phyloP scores from a whole-genome alignment of 2,113 vertebrate species.

The Psittacula cyanocephala region DNA sequence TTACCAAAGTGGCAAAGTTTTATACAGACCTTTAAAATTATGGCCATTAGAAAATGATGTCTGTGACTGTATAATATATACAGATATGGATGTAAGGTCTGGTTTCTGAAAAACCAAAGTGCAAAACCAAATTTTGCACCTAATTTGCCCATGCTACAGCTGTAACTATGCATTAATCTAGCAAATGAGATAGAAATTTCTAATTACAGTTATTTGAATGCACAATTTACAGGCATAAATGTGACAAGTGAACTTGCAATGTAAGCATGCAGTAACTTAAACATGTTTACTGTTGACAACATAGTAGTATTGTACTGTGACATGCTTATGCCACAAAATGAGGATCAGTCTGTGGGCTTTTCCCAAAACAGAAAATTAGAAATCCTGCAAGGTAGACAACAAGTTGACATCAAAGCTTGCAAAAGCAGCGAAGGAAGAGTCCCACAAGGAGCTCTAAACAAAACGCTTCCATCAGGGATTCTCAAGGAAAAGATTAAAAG shows the following conservation, averaged over 20 bases:
- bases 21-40: constrained; percentile 40
- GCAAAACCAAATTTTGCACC: background rate
- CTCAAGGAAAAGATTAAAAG: background rate
- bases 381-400: background rate
- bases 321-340: background rate
- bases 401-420: background rate
- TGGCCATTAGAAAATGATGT: constrained; percentile 26
- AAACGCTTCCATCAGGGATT: background rate
- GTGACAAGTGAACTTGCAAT: background rate
- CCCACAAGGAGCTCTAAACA: background rate
- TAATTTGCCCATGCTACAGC: background rate
- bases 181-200: background rate
- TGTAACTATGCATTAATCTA: background rate
- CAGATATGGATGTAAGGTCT: background rate
- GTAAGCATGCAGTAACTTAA: background rate
- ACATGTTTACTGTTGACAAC: background rate
- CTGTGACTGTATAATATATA: background rate
- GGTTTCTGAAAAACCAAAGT: background rate
- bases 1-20: background rate
- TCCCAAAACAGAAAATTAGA: background rate
- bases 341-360: background rate
- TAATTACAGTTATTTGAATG: background rate
- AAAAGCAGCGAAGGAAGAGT: background rate
- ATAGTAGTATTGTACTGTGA: background rate
- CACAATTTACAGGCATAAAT: background rate